Percentiles rank a stretch among this genome's conserved stretches.
Evolutionary conservation across 2,888 invertebrate species (phyloP).

Genomic region (Magallana nippona): DNA sequence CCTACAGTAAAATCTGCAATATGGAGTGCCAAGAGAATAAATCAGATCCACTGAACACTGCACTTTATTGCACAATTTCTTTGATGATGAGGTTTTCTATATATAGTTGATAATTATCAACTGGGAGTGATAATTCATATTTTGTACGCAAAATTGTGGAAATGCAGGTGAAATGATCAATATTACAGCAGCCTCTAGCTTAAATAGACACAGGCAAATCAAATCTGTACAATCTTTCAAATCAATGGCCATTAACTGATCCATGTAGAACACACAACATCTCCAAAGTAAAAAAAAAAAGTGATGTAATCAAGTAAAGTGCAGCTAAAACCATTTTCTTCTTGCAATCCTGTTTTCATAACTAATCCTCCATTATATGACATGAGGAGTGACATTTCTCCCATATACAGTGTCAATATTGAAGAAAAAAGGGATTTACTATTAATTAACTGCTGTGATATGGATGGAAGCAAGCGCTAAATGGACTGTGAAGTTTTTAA

Average conservation of each 20-base stretch:
- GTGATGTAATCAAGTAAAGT: conserved; percentile 31
- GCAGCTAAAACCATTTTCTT: conserved; percentile 16
- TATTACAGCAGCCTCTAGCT: conserved; percentile 5
- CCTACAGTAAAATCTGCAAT: conserved; percentile 8
- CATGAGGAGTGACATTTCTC: background rate
- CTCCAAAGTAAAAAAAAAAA: background rate
- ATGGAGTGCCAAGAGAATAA: conserved; percentile 1
- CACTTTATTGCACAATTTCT: conserved; percentile 6
- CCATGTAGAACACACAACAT: conserved; percentile 3
- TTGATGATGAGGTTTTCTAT: background rate
- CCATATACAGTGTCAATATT: conserved; percentile 5
- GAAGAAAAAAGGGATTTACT: conserved; percentile 19
- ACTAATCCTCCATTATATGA: background rate
- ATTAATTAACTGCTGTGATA: conserved; percentile 12
- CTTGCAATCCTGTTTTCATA: background rate
- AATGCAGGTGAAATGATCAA: conserved; percentile 32
- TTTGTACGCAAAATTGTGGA: conserved; percentile 1
- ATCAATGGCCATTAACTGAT: conserved; percentile 29
- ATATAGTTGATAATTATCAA: conserved; percentile 8
- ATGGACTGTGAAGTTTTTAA: background rate
- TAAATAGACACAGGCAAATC: conserved; percentile 29
- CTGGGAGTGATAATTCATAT: conserved; percentile 3
- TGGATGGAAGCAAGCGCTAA: background rate
- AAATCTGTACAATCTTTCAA: conserved; percentile 29
- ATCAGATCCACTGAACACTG: background rate